These are phyloP conservation scores for Conistra vaccinii DNA, from an alignment of 2,888 invertebrate species.

Conservation along the genomic window DNA sequence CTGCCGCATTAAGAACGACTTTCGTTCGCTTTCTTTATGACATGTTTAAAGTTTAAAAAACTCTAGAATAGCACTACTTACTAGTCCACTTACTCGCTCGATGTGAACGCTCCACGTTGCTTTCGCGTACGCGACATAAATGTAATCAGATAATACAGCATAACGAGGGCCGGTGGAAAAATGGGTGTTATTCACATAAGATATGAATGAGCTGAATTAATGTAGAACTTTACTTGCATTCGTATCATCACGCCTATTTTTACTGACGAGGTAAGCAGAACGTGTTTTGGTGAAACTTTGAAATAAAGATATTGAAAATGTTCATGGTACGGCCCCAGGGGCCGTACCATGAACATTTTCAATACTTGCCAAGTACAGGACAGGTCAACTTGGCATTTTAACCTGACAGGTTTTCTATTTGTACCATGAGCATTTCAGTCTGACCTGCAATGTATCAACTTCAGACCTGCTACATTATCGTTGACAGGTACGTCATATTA, in stretches of 20 bases:
- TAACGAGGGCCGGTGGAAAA: conserved; percentile 40
- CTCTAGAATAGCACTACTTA: background rate
- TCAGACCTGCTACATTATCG: too few relatives aligned
- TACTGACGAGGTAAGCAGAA: background rate
- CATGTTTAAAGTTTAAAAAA: background rate
- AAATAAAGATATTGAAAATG: too few relatives aligned
- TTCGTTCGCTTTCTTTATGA: background rate
- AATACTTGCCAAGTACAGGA: too few relatives aligned
- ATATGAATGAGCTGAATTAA: conserved; percentile 42
- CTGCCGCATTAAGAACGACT: background rate
- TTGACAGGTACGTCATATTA: too few relatives aligned
- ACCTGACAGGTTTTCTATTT: too few relatives aligned
- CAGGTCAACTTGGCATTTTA: too few relatives aligned
- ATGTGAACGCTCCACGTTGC: conserved; percentile 13
- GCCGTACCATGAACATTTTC: too few relatives aligned
- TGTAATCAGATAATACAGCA: conserved; percentile 43
- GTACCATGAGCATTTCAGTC: too few relatives aligned
- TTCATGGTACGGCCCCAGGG: too few relatives aligned
- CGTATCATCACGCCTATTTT: background rate
- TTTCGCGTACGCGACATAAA: conserved; percentile 33
- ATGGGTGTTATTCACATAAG: conserved; percentile 28
- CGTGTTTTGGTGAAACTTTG: background rate
- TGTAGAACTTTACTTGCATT: conserved; percentile 5
- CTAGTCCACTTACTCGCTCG: conserved; percentile 16
- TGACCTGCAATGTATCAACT: too few relatives aligned